These are phyloP conservation scores for Synaphobranchus kaupii DNA, from an alignment of 2,797 vertebrate species.

Conservation along the genomic window DNA sequence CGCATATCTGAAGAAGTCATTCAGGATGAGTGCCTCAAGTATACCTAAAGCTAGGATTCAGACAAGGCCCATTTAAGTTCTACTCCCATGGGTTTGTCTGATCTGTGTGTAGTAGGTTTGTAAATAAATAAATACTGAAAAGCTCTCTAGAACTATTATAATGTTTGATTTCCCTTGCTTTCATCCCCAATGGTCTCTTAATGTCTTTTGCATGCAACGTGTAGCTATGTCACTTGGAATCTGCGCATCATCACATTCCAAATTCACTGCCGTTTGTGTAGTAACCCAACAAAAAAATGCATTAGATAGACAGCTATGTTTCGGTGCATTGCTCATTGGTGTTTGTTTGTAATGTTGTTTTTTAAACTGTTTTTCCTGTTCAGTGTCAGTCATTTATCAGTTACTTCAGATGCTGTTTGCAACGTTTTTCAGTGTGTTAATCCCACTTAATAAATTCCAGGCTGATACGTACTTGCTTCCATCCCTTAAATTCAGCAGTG, in stretches of 20 bases:
- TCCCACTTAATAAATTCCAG: slow-evolving; percentile 33
- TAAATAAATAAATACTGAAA: not conserved
- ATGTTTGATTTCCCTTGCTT: not conserved
- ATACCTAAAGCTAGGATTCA: not conserved
- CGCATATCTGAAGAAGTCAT: not conserved
- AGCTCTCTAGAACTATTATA: not conserved
- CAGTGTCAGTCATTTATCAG: not conserved
- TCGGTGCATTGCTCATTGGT: not conserved
- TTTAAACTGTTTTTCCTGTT: slow-evolving; percentile 2
- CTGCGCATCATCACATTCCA: not conserved
- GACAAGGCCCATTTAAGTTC: not conserved
- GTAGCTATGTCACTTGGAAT: not conserved
- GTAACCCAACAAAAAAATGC: not conserved
- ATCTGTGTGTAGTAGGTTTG: not conserved
- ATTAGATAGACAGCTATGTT: not conserved
- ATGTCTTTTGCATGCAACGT: not conserved
- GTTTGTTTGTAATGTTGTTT: not conserved
- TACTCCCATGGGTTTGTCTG: no score
- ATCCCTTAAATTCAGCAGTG: slow-evolving; percentile 31
- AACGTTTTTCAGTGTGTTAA: slow-evolving; percentile 16
- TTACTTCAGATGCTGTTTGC: not conserved
- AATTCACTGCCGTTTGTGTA: not conserved
- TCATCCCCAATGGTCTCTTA: not conserved
- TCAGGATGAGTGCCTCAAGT: not conserved
- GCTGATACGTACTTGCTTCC: slow-evolving; percentile 32